A percentile compares a stretch with the other conserved stretches of the same genome.
Evolutionary conservation across 2,888 invertebrate genomes (phyloP).

Genomic region (Atrina japonica): DNA sequence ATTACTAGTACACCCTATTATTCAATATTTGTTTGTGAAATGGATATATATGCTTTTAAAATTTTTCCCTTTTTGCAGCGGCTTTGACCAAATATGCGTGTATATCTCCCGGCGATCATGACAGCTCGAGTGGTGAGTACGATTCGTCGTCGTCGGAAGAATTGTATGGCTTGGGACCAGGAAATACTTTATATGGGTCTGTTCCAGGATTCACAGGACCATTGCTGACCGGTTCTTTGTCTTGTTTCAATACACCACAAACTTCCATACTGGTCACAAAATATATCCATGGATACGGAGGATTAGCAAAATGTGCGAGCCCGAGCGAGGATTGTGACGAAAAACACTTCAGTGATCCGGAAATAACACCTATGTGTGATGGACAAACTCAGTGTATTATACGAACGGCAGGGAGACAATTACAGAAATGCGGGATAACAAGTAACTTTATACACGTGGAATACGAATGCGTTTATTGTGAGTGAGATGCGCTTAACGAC

Average conservation of each 20-base stretch:
- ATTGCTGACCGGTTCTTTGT: conserved; percentile 25
- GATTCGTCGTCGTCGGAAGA: conserved; percentile 23
- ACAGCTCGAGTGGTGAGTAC: conserved; percentile 14
- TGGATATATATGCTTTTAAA: no score
- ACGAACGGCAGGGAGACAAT: conserved; percentile 1
- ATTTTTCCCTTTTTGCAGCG: conserved; percentile 3
- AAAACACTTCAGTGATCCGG: conserved; percentile 21
- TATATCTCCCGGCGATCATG: not conserved
- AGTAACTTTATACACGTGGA: conserved; percentile 45
- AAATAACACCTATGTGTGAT: conserved; percentile 35
- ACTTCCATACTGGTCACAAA: conserved; percentile 39
- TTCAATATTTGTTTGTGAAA: no score
- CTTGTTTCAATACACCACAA: conserved; percentile 19
- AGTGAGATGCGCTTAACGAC: conserved; percentile 9
- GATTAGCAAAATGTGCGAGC: conserved; percentile 26
- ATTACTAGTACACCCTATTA: no score
- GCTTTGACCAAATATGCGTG: conserved; percentile 30
- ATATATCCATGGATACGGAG: conserved; percentile 38
- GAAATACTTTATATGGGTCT: conserved; percentile 6
- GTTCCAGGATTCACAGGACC: not conserved
- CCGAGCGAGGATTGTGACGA: conserved; percentile 39
- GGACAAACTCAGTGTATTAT: conserved; percentile 27
- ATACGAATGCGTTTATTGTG: conserved; percentile 42
- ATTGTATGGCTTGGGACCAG: conserved; percentile 7
- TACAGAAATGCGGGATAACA: conserved; percentile 27